Evolutionary conservation across 2,888 invertebrate genomes (phyloP), one percentile per base, ranked within the genome.

Genomic region (Erpobdella octoculata): DNA sequence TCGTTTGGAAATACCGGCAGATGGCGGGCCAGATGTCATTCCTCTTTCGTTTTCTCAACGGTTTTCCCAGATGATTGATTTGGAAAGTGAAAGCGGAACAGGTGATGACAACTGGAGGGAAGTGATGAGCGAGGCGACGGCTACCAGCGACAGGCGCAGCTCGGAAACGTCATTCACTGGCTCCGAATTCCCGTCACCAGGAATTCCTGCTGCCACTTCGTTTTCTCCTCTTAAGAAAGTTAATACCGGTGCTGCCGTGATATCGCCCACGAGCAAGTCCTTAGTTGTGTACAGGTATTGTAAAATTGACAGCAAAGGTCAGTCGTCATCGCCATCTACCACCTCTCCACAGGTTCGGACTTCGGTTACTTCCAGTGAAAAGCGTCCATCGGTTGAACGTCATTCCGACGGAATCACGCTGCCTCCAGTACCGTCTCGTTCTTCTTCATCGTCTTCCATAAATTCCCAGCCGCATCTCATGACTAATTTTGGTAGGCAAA

Each of bases 1-100:
- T 33, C 59, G 72, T 46, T 66, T 69, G 12, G 48, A 31, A 35
- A 70, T 76, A 8, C 76, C 75, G 18, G 75, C 75, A 18, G 75
- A 76, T 46, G 75, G 75, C 0, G 76, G 75, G 31, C 70, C 53
- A 18, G 75, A 72, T 12, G 4, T 21, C 5, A 15, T 75, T 58
- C 73, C 74, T 8, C n/a, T 35, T 21, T 31, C 61, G 18, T n/a
- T 62, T n/a, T 41, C 38, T 18, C 36, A 69, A 8, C 31, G 62
- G 35, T 33, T 65, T 41, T 73, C 73, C 9, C 71, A 53, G 8
- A 59, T 73, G 46, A 33, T 58, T 35, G 69, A 69, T 21, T 35
- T 53, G n/a, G 69, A 69, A 28, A 69, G 69, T 58, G 69, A 36
- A 31, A 69, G 69, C 25, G 69, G 46, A 58, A 38, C 36, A 21